Evolutionary conservation across 2,113 vertebrate species (phyloP), one percentile per base, ranked within the genome.

Genomic region (Mohoua ochrocephala): DNA sequence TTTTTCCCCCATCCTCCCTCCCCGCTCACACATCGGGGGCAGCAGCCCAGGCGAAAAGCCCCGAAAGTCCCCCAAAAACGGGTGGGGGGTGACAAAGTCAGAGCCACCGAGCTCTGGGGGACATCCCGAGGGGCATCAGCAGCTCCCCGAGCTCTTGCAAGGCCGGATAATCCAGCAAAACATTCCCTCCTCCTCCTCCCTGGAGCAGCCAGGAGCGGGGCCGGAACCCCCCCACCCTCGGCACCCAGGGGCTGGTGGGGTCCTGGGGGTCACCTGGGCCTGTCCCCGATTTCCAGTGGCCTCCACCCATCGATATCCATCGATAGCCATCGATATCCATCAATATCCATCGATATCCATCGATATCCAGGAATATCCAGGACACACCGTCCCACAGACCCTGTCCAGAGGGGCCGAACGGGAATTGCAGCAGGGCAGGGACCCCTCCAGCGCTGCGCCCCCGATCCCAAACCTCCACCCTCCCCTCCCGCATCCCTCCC

Each of bases 11-110:
- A 3, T 2, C 10, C 15, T 49, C 44, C 27, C 15, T 31, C 77
- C 11, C 37, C 8, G 2, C 65, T 54, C 14, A 0, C 4, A 0
- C 1, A 4, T 4, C 1, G 1, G 56, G 5, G 24, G 4, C 44
- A 23, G 33, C 23, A 37, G 7, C 8, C 26, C 1, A 16, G 5
- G 2, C 6, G 5, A 42, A 35, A 13, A 73, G 13, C 27, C 33
- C 22, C 47, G 3, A 35, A 84, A 37, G 2, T 8, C 15, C 17
- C 30, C 30, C 35, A 7, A n/a, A 60, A 24, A 3, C 7, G 1
- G 7, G 17, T 6, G 31, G 24, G 22, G 53, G 24, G 33, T 0
- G 8, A 20, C 3, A 4, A 41, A 67, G 44, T 14, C 11, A 2
- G 45, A 50, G 84, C 27, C 60, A 39, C 41, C 9, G 1, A 30